Percentiles rank a stretch among this genome's conserved stretches.
Evolutionary conservation across 2,888 invertebrate species (phyloP).

Genomic region (Tenthredo distinguenda): DNA sequence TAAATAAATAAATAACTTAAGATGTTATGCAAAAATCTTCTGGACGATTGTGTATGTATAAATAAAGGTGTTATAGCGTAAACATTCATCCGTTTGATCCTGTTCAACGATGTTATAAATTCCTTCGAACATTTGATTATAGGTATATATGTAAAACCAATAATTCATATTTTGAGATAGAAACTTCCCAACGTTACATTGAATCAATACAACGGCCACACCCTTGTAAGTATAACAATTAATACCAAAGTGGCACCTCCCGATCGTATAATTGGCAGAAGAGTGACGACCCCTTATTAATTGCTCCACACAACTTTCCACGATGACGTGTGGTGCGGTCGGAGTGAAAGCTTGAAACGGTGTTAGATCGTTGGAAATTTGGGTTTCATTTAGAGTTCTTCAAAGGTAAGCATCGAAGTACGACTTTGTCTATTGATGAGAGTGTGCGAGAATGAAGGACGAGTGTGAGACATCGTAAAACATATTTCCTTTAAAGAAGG

Average conservation of each 20-base stretch:
- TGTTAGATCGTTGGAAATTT: not conserved
- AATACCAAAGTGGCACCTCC: not conserved
- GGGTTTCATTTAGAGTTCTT: not conserved
- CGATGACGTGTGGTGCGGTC: not conserved
- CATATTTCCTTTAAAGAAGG: not conserved
- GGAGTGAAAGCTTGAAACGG: not conserved
- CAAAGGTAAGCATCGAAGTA: not conserved
- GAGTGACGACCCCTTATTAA: not conserved
- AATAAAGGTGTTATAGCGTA: slow-evolving; percentile 27
- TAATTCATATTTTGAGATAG: not conserved
- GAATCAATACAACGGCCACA: not conserved
- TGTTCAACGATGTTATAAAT: not conserved
- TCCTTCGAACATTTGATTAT: not conserved
- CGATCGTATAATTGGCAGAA: slow-evolving; percentile 1
- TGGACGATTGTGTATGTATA: slow-evolving; percentile 48
- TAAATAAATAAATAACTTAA: slow-evolving; percentile 34
- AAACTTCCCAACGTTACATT: not conserved
- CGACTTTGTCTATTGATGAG: not conserved
- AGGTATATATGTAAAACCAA: not conserved
- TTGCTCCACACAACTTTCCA: not conserved
- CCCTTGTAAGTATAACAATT: slow-evolving; percentile 21
- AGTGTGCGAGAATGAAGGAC: not conserved
- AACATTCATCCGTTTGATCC: not conserved
- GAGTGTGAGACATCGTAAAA: not conserved
- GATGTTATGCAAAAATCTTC: slow-evolving; percentile 34